A percentile compares a stretch with the other conserved stretches of the same genome.
Evolutionary conservation across 2,113 vertebrate genomes (phyloP).

Genomic region (Ctenomys sociabilis): DNA sequence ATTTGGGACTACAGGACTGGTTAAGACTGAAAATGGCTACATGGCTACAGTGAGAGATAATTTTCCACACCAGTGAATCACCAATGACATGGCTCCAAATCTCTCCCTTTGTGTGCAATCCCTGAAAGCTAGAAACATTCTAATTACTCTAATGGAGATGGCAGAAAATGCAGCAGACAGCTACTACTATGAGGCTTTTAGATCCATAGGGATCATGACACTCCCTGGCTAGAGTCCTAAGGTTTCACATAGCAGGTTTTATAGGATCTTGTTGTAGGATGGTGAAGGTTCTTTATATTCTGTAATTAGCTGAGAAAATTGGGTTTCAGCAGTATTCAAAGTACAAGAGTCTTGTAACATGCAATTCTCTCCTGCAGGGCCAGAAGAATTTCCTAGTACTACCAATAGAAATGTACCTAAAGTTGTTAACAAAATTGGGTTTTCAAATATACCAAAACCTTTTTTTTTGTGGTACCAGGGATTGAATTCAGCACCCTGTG

Average conservation of each 20-base stretch:
- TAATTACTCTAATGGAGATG: slow-evolving; percentile 68
- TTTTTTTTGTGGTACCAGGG: neutral
- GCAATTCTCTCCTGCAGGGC: neutral
- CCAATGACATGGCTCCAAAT: slow-evolving; percentile 61
- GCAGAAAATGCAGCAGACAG: slow-evolving; percentile 64
- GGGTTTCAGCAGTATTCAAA: slow-evolving; percentile 6
- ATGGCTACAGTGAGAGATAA: slow-evolving; percentile 44
- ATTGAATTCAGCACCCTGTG: no score
- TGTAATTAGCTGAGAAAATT: slow-evolving; percentile 30
- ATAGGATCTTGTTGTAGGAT: neutral
- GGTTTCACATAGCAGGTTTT: slow-evolving; percentile 15
- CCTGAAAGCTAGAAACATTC: slow-evolving; percentile 64
- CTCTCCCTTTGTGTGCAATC: slow-evolving; percentile 43
- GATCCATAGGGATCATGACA: slow-evolving; percentile 30
- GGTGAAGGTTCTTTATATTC: neutral
- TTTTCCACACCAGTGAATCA: slow-evolving; percentile 71
- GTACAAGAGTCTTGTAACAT: neutral
- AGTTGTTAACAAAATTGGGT: neutral
- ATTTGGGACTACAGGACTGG: neutral
- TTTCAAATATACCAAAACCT: slow-evolving; percentile 33
- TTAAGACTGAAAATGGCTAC: slow-evolving; percentile 42
- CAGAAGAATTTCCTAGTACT: neutral
- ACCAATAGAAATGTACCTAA: slow-evolving; percentile 5
- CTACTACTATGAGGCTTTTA: slow-evolving; percentile 44
- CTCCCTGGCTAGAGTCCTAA: slow-evolving; percentile 8